phyloP scores from a whole-genome alignment of 2,113 vertebrate species.

The Tursiops truncatus region DNA sequence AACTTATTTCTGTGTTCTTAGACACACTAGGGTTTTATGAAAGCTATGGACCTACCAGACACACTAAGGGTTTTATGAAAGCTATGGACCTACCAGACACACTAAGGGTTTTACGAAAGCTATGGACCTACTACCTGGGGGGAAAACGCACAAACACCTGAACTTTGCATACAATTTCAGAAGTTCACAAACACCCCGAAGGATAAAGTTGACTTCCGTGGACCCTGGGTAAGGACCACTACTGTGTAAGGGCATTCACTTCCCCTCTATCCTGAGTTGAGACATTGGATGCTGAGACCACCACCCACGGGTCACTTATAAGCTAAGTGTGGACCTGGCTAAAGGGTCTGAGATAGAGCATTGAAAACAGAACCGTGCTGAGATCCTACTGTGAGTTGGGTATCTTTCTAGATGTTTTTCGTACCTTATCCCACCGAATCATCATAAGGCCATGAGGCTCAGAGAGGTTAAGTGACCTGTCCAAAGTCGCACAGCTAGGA shows the following conservation, averaged over 20 bases:
- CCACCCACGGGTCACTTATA: not conserved
- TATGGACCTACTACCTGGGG: too few relatives aligned
- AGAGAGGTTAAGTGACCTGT: not conserved
- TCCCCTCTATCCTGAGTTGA: not conserved
- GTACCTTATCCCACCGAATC: not conserved
- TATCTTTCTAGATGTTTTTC: not conserved
- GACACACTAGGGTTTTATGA: not conserved
- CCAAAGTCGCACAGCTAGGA: not conserved
- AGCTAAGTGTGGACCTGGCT: too few relatives aligned
- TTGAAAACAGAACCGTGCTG: not conserved
- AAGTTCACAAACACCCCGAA: not conserved
- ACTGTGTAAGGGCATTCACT: not conserved
- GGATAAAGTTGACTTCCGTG: not conserved
- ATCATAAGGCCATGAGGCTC: not conserved
- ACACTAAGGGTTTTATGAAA: not conserved
- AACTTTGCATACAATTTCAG: not conserved
- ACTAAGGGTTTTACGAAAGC: not conserved
- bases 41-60: not conserved
- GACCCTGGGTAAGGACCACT: not conserved
- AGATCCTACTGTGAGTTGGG: not conserved
- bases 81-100: too few relatives aligned
- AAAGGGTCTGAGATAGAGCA: not conserved
- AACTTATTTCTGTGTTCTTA: not conserved
- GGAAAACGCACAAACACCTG: fast-evolving
- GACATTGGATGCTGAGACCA: not conserved